Base-by-base conservation (phyloP, 2,888 invertebrate species). In the Pollenia labialis region DNA sequence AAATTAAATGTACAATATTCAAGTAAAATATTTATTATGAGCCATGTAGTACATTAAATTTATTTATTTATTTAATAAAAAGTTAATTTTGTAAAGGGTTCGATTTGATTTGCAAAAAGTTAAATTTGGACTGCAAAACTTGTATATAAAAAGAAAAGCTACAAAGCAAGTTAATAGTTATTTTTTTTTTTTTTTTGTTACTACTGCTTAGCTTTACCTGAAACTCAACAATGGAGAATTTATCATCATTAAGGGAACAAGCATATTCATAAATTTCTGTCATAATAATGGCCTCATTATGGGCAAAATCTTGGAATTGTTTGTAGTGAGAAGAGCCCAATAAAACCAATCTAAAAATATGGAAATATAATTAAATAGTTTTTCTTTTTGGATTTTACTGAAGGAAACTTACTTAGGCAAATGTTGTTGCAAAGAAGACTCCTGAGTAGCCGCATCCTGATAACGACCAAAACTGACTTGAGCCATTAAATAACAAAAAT, bases 251-350 rank as follows among this genome's bases (percentile, higher is more conserved):
- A 71, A 99, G 94, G 85, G 96, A 96, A 88, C 97, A 95, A 6
- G 98, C 98, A 93, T 98, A 99, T 93, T 99, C 99, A 93, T 98
- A 99, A 85, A 99, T 96, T 94, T 99, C 98, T 0, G 99, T 99
- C 94, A 98, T 97, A 94, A 98, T 97, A 86, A 99, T 96, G 32
- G 98, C 97, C 91, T 96, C 96, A 92, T 96, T 96, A 76, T 95
- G 95, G 56, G 97, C 96, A 92, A 97, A 96, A 90, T 95, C 95
- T 18, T 92, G 92, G 90, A 96, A 96, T 2, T 94, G 91, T 90
- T 94, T 94, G 82, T 95, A 94, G 88, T 96, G 95, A 90, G 96
- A 96, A 8, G 97, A 95, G 82, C 98, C 97, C 88, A 99, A 95
- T 66, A 99, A 95, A 74, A 97, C 95, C 85, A 98, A 94, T 90